Conservation (phyloP, 2,888 invertebrate species). For the Pasiphila rectangulata region DNA sequence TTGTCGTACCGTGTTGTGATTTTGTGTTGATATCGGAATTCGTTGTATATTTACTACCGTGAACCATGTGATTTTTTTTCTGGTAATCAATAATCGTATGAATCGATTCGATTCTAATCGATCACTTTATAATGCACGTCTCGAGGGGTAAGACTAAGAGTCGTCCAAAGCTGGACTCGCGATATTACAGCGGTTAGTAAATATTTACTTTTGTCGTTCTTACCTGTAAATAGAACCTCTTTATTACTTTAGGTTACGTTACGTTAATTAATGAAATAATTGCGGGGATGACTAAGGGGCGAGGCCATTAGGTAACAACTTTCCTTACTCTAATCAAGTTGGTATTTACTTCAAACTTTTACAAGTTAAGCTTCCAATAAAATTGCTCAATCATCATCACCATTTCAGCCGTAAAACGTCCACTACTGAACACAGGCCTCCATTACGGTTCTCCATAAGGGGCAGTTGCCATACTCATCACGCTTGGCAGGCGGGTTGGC, state of each 20-base stretch:
- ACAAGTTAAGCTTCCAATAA: too few relatives aligned
- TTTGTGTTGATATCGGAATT: conserved; percentile 46
- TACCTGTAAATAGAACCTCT: background rate
- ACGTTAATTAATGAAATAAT: too few relatives aligned
- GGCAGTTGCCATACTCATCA: too few relatives aligned
- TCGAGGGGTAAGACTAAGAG: conserved; percentile 19
- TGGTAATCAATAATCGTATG: too few relatives aligned
- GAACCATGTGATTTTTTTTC: conserved; percentile 23
- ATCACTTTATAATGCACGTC: conserved; percentile 22
- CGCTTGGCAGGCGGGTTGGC: too few relatives aligned
- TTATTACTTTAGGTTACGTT: background rate
- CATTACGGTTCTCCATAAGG: too few relatives aligned
- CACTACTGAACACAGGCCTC: too few relatives aligned
- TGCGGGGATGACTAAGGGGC: background rate
- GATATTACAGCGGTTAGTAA: conserved; percentile 26
- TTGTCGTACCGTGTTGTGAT: conserved; percentile 48
- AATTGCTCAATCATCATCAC: too few relatives aligned
- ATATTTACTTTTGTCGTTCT: conserved; percentile 1
- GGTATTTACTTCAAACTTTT: too few relatives aligned
- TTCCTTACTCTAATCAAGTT: too few relatives aligned
- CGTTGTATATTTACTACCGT: conserved; percentile 33
- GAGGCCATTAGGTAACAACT: background rate
- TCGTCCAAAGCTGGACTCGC: conserved; percentile 15
- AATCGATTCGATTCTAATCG: conserved; percentile 21
- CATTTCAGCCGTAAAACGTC: too few relatives aligned